Evolutionary conservation across 2,113 vertebrate species (phyloP), one percentile per base, ranked within the genome.

Genomic region (Sterrhoptilus dennistouni): DNA sequence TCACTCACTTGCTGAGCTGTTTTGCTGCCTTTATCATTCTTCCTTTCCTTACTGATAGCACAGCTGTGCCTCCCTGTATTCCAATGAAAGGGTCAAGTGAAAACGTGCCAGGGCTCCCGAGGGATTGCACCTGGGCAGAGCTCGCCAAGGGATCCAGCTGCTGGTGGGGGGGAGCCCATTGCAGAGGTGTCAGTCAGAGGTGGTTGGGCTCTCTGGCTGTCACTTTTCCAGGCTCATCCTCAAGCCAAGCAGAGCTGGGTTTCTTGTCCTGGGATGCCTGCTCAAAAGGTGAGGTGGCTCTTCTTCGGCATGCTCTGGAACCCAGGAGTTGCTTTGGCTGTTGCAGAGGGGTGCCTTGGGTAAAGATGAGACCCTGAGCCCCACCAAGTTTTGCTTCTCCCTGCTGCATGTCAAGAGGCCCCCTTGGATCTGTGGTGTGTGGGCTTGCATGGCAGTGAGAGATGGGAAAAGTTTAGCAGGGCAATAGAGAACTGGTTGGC

Each of bases 111-210:
- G 16, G 33, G 14, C 40, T 86, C 63, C 77, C 14, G 0, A 68
- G 52, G 63, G 54, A 56, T 38, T 4, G 8, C 80, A 91, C 22
- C 47, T 92, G 80, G 71, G 72, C 69, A 87, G 60, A 53, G 91
- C 60, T 19, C 71, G 7, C 53, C 33, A 5, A 40, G 54, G 71
- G 71, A n/a, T 81, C 40, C 0, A 1, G 27, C 68, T 77, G 83
- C 49, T 0, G 2, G 7, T 3, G 2, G 40, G 14, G 2, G 40
- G 14, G 54, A 52, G 50, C 54, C 54, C 16, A 2, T 28, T 5
- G 2, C 5, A 0, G 0, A 3, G 24, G 12, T 27, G 49, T 69
- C 4, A 0, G 63, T 25, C 0, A 0, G 23, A 33, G 44, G 9
- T 40, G 40, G 12, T 21, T 1, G 0, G 68, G 52, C 49, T 78